Evolutionary conservation across 2,797 vertebrate genomes (phyloP).

Genomic region (Chelidonichthys spinosus): DNA sequence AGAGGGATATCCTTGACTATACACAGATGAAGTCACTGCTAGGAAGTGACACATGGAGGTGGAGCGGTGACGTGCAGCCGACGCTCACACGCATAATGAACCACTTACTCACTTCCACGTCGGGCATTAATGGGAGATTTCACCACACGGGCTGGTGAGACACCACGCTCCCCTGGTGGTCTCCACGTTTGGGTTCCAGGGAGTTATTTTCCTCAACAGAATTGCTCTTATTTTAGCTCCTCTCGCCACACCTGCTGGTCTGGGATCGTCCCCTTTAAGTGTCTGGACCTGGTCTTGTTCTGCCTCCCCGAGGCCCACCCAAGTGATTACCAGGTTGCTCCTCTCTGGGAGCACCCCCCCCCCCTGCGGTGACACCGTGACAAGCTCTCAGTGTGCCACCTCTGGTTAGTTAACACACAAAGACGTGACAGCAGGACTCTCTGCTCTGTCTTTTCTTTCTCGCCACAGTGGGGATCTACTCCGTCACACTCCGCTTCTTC

Average conservation of each 20-base stretch:
- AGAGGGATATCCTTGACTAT: slow-evolving; percentile 87
- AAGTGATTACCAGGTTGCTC: slow-evolving; percentile 40
- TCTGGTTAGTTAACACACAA: slow-evolving; percentile 80
- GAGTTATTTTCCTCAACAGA: slow-evolving; percentile 4
- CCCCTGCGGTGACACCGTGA: slow-evolving; percentile 66
- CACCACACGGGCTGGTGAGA: too few relatives aligned
- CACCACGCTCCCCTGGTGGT: not conserved
- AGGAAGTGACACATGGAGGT: slow-evolving; percentile 52
- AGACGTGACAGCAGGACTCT: slow-evolving; percentile 62
- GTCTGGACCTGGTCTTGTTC: slow-evolving; percentile 19
- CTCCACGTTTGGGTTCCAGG: not conserved
- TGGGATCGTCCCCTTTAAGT: slow-evolving; percentile 3
- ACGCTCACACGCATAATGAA: slow-evolving; percentile 23
- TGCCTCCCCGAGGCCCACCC: slow-evolving; percentile 55
- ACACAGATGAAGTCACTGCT: slow-evolving; percentile 82
- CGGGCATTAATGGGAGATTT: slow-evolving; percentile 7
- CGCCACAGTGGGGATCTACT: slow-evolving; percentile 58
- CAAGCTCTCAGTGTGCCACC: slow-evolving; percentile 58
- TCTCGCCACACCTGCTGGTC: slow-evolving; percentile 52
- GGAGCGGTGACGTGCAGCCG: slow-evolving; percentile 40
- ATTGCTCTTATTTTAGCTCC: slow-evolving; percentile 36
- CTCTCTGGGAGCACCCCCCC: slow-evolving; percentile 59
- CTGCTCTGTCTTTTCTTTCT: slow-evolving; percentile 38
- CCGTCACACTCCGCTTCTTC: slow-evolving; percentile 34
- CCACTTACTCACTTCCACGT: slow-evolving; percentile 52